Evolutionary conservation across 2,888 invertebrate genomes (phyloP), one percentile per base, ranked within the genome.

Genomic region (Synergus umbraculus): DNA sequence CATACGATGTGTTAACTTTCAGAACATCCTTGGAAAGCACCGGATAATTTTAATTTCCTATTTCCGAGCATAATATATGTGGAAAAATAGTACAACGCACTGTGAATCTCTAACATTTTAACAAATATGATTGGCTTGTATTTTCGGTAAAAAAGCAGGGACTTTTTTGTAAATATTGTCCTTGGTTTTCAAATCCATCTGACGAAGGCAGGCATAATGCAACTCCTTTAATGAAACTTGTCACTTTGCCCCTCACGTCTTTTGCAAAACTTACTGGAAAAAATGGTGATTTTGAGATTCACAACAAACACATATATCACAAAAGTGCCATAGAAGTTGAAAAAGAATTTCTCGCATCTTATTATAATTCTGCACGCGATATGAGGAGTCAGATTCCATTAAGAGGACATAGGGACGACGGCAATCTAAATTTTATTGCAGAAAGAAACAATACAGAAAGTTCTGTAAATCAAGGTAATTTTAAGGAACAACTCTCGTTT

Each of bases 381-480:
- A 29, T 64, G 29, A 64, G 2, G 37, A 64, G 63, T 4, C 18
- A 37, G 44, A 80, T 80, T 66, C 58, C 80, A 4, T 18, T 80
- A 7, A 46, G 76, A 49, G 78, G 78, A 15, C 80, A 80, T 29
- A 78, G 78, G 37, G 76, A 80, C 60, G 67, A 66, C 49, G 79
- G 73, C 13, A 13, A 49, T 49, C 49, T 49, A 13, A 15, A 49
- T 15, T 49, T 15, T 15, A 49, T 49, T 15, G 49, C 13, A 49
- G 15, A 49, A 15, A 5, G 15, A 49, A 49, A 4, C 49, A 49
- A 13, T 13, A 15, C 49, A 49, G 49, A 46, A 46, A 49, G 13
- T 49, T 1, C 49, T 13, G 43, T 63, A 67, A 67, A 76, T 64
- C 43, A 65, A 12, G 67, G 76, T 73, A 77, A 64, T 29, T 41